A percentile compares a stretch with the other conserved stretches of the same genome.
These are phyloP conservation scores for Deroplatys truncata DNA, from an alignment of 2,888 invertebrate genomes.

Conservation along the genomic window DNA sequence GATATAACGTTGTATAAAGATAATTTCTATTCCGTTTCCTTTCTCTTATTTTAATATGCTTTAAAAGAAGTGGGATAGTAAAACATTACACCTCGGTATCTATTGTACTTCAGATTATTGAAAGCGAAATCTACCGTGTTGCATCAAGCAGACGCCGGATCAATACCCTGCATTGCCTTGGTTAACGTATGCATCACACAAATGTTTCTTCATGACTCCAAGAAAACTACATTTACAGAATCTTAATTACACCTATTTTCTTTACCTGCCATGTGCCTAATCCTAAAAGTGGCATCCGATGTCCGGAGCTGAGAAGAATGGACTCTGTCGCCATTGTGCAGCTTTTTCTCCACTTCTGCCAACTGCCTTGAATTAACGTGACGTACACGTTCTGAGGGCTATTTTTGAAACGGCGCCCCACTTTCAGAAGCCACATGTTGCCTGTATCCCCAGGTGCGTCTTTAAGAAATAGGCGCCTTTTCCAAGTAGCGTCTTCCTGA, in stretches of 20 bases:
- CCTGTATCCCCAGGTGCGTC: not conserved
- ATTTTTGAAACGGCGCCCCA: not conserved
- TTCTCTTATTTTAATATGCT: too few species aligned
- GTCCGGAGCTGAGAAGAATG: slow-evolving; percentile 27
- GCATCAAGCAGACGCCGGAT: not conserved
- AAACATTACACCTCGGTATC: too few species aligned
- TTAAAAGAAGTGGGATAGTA: too few species aligned
- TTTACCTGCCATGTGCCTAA: slow-evolving; percentile 36
- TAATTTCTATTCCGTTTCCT: too few species aligned
- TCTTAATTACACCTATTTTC: not conserved
- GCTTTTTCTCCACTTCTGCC: not conserved
- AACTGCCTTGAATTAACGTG: not conserved
- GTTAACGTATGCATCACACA: not conserved
- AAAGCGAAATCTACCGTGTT: not conserved
- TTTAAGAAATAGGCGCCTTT: not conserved
- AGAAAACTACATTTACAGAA: not conserved
- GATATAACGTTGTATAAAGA: too few species aligned
- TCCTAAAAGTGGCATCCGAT: slow-evolving; percentile 35
- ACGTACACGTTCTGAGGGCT: not conserved
- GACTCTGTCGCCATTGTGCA: slow-evolving; percentile 3
- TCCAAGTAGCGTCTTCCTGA: not conserved
- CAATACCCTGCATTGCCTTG: not conserved
- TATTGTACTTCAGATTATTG: not conserved
- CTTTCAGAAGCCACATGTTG: not conserved
- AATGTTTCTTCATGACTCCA: too few species aligned